phyloP scores from a whole-genome alignment of 2,113 vertebrate genomes.

The Sterrhoptilus dennistouni region DNA sequence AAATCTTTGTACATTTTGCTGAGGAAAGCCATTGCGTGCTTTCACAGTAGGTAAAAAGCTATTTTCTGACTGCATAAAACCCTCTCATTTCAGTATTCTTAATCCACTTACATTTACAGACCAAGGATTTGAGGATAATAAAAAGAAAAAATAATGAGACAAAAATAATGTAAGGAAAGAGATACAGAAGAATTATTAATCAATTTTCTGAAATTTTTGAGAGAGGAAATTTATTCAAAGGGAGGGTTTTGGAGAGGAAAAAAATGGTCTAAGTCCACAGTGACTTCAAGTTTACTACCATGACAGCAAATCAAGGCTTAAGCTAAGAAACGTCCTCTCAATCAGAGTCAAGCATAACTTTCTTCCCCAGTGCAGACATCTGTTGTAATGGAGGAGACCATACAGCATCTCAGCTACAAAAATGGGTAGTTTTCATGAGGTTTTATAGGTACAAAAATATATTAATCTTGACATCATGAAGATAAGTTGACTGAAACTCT shows the following conservation, averaged over 20 bases:
- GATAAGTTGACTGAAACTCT: neutral
- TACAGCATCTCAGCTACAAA: neutral
- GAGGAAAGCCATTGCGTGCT: neutral
- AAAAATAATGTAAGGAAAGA: neutral
- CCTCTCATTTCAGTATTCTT: neutral
- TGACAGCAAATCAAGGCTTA: neutral
- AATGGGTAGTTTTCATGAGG: neutral
- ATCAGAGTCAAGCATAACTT: neutral
- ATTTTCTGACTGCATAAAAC: neutral
- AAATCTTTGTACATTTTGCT: neutral
- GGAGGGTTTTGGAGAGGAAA: neutral
- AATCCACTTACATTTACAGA: neutral
- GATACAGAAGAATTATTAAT: neutral
- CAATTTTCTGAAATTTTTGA: neutral
- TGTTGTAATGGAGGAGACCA: neutral
- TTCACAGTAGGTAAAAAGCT: neutral
- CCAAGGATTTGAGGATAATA: neutral
- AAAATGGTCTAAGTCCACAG: neutral
- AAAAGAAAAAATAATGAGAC: neutral
- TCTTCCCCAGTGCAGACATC: neutral
- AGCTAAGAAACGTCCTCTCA: neutral
- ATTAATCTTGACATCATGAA: neutral
- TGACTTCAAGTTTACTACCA: neutral
- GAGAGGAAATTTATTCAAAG: neutral
- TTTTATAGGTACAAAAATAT: neutral